Evolutionary conservation across 35 echinoderm and acorn worm species (phyloP), one percentile per base, ranked within the genome.

Genomic region (Anneissia japonica): DNA sequence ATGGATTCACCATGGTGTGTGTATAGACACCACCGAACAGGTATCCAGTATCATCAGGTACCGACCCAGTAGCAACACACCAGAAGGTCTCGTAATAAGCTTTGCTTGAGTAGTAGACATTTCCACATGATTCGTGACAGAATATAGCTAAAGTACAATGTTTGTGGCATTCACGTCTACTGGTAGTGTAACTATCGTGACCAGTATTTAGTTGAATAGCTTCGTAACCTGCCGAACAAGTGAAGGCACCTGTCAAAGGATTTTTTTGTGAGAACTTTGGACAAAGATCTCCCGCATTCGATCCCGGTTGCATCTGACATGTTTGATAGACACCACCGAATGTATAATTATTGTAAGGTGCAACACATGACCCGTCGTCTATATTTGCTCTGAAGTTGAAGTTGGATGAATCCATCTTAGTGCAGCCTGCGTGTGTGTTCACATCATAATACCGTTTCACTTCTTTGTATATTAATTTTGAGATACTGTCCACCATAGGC

Each of bases 281-380:
- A 31, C 84, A 86, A 4, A 77, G 72, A 43, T 86, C 84, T 17
- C 23, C 30, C 7, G 73, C 35, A 21, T 72, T 55, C 23, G 31
- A 31, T 39, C 40, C 51, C 21, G 51, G 19, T 26, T 64, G 10
- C 51, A 64, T 32, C 21, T 86, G 14, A 74, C 84, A 86, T 77
- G 84, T 86, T 31, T 76, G 72, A 38, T 77, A 86, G 28, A 86
- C 84, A 23, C 84, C 84, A 39, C 84, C 84, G 31, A 86, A 86
- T 28, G 64, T 86, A 35, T 76, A 76, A 74, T 86, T 86, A 36
- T 72, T 86, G 32, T 35, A 36, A 37, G 64, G 64, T 41, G 72
- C 64, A 16, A 39, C 30, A 39, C 84, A 86, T 0, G 84, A 39
- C 34, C 73, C 84, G 73, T 86, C 84, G 38, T 86, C 84, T 28